Base-by-base conservation (phyloP, 2,797 vertebrate species). In the Siniperca undulata region DNA sequence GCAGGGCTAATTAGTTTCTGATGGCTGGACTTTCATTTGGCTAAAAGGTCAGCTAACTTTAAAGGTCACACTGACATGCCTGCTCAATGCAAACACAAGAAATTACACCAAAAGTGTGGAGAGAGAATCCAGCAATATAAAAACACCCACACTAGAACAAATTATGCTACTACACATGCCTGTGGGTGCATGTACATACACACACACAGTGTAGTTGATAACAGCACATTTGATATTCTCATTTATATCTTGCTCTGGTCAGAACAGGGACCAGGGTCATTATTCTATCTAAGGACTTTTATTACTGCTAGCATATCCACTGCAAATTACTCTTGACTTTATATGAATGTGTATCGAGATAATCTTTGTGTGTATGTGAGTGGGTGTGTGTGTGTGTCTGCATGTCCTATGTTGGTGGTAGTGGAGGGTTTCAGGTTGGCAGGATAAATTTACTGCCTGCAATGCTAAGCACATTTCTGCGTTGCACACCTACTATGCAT, bases 1-100 rank as follows among this genome's bases (percentile, higher is more conserved):
- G 86, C 80, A 89, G 66, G 90, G 93, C 94, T 95, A 95, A 95
- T 95, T 95, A 94, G 85, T 94, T 94, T 93, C 86, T 93, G 91
- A 94, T 93, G 91, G 91, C 87, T 82, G 84, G 85, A 86, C 91
- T 94, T 95, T 95, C 91, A 95, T 94, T 95, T 88, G 89, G 87
- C 91, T 88, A 81, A 95, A 95, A 95, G 94, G 94, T 93, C 93
- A 95, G 77, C 79, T 80, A 92, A 92, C 93, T 92, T 91, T 94
- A 95, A 95, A 95, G 94, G 93, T 95, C 94, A 92, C 71, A 30
- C 76, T 88, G 87, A 74, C 52, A 72, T 73, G 66, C 38, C 89
- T 81, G 74, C 73, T 88, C 76, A 9, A 82, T 55, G 62, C 62
- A 82, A 86, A 89, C 76, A 81, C 78, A 64, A 65, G 76, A 61